Conservation (phyloP, 1,140 invertebrate species). For the Magallana gigas region DNA sequence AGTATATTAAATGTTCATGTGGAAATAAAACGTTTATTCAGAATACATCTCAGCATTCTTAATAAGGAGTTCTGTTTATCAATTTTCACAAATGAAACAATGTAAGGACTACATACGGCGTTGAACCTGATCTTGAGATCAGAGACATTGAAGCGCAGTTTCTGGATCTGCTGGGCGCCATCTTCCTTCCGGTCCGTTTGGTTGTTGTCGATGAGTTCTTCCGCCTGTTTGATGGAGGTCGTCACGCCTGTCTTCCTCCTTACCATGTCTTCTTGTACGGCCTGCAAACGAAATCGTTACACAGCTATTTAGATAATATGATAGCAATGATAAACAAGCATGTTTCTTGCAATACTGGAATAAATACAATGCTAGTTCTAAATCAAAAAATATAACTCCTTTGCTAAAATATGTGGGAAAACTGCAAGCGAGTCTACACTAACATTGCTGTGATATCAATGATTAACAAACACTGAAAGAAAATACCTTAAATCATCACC, state of each 20-base stretch:
- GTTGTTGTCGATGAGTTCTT: constrained; percentile 81
- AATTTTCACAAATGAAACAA: not conserved
- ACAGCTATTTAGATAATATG: not conserved
- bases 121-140: constrained; percentile 76
- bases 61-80: too few species aligned
- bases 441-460: too few species aligned
- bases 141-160: constrained; percentile 73
- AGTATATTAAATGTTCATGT: too few species aligned
- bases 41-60: too few species aligned
- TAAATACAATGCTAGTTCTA: too few species aligned
- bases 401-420: too few species aligned
- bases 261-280: constrained; percentile 63
- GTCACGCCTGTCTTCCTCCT: constrained; percentile 64
- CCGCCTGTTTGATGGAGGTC: constrained; percentile 80
- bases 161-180: constrained; percentile 72
- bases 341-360: not conserved
- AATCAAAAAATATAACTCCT: too few species aligned
- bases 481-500: not conserved
- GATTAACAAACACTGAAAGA: not conserved
- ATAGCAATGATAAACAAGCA: not conserved
- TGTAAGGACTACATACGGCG: constrained; percentile 65
- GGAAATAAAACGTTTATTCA: too few species aligned
- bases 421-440: too few species aligned
- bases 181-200: constrained; percentile 67
- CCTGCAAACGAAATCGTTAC: constrained; percentile 55